Base-by-base conservation (phyloP, 2,797 vertebrate genomes). In the Oreortyx pictus region DNA sequence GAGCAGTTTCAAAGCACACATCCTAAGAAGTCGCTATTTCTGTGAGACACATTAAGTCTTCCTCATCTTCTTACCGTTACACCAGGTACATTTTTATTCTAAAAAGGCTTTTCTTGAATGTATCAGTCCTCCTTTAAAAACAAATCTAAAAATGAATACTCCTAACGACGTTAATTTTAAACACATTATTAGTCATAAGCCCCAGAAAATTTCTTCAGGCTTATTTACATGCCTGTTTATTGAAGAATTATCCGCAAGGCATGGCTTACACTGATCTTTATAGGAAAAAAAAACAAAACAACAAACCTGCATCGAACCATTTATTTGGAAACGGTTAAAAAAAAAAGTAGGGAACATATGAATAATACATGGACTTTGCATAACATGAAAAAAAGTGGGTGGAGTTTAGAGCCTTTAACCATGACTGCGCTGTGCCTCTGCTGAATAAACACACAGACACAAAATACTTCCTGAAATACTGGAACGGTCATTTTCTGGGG, bases 311-410 rank as follows among this genome's bases (percentile, higher is more conserved):
- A 66, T 7, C 49, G 13, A 71, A 70, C 54, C 3, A 70, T 73
- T 91, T 82, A 88, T 57, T 76, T 74, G 27, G 49, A 84, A 81
- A 80, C 80, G 1, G 5, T 49, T 54, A 20, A 2, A 39, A 71
- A 41, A 37, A 71, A 81, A 35, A 56, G 6, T 54, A 24, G 71
- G 74, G 24, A 39, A 71, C 73, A 8, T 15, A 77, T 88, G 67
- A 93, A 89, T 89, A 93, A 95, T 35, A 60, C 22, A 91, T 52
- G 4, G 49, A 3, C 17, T 71, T 52, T 19, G 54, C 37, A 84
- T 6, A 86, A 60, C 37, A 73, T 39, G 17, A 86, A 75, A 89
- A 81, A 72, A 94, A 88, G 15, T 78, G 25, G 75, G 90, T 92
- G 80, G 91, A 46, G 20, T 79, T 89, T 33, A 46, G n/a, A 61